Evolutionary conservation across 2,797 vertebrate genomes (phyloP).

Genomic region (Sphenodon punctatus): DNA sequence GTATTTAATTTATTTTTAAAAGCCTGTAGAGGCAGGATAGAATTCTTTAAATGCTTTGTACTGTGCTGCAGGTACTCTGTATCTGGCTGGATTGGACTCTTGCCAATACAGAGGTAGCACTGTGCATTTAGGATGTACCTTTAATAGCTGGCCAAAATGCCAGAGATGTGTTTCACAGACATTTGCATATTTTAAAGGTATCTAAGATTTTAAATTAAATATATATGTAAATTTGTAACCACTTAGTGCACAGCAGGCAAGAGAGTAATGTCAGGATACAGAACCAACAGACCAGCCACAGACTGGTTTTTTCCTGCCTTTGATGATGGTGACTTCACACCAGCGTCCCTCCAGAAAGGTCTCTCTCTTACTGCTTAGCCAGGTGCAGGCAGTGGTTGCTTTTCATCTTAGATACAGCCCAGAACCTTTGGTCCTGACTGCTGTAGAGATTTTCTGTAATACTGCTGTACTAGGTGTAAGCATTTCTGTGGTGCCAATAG

Average conservation of each 20-base stretch:
- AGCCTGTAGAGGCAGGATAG: too few relatives aligned
- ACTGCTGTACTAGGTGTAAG: constrained; percentile 23
- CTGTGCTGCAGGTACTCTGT: constrained; percentile 38
- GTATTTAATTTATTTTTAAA: too few relatives aligned
- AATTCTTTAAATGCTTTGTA: too few relatives aligned
- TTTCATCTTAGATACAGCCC: not conserved
- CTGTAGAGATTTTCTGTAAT: constrained; percentile 18
- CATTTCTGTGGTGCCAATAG: constrained; percentile 13
- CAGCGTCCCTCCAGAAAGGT: constrained; percentile 12
- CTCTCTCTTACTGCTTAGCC: constrained; percentile 31
- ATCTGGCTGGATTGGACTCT: constrained; percentile 33
- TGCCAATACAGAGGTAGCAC: constrained; percentile 33
- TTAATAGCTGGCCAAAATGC: too few relatives aligned
- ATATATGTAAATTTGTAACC: constrained; percentile 29
- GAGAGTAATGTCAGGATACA: constrained; percentile 31
- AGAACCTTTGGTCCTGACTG: not conserved
- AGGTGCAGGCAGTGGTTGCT: not conserved
- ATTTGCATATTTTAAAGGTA: too few relatives aligned
- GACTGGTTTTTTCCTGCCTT: constrained; percentile 27
- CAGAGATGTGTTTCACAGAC: too few relatives aligned
- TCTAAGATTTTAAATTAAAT: too few relatives aligned
- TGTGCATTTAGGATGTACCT: constrained; percentile 57
- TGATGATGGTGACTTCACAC: constrained; percentile 7
- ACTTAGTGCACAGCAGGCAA: constrained; percentile 36
- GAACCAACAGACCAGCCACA: constrained; percentile 28